Percentiles rank a stretch among this genome's conserved stretches.
phyloP scores from a whole-genome alignment of 1,140 invertebrate genomes.

The Trichonephila clavipes region DNA sequence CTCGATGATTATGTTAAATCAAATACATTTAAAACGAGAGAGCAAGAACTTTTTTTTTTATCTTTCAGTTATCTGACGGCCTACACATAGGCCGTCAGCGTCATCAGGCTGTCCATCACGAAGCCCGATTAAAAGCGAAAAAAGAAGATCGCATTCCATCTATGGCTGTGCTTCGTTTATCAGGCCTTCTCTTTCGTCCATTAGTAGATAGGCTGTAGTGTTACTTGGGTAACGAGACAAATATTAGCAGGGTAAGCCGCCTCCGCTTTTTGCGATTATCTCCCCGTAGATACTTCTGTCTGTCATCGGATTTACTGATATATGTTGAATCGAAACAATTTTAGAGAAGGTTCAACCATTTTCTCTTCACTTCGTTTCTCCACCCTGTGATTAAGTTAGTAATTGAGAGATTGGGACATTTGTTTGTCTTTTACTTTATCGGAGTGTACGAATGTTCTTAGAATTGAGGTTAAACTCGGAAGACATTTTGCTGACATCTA shows the following conservation, averaged over 20 bases:
- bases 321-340: conserved; percentile 12
- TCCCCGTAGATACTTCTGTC: conserved; percentile 18
- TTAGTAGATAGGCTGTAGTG: conserved; percentile 42
- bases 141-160: neutral
- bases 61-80: neutral
- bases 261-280: conserved; percentile 22
- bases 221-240: conserved; percentile 60
- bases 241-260: conserved; percentile 24
- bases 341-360: neutral
- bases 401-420: conserved; percentile 24
- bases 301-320: conserved; percentile 41
- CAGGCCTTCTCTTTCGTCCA: conserved; percentile 7
- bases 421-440: conserved; percentile 24
- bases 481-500: conserved; percentile 6
- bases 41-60: neutral
- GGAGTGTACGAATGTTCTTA: conserved; percentile 6
- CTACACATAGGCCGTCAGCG: conserved; percentile 16
- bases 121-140: neutral
- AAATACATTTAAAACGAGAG: neutral
- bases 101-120: conserved; percentile 18
- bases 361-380: neutral
- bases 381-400: conserved; percentile 24
- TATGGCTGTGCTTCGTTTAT: neutral
- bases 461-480: conserved; percentile 14
- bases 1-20: neutral